Conservation (phyloP, 2,888 invertebrate genomes). For the Euzetes globulus region DNA sequence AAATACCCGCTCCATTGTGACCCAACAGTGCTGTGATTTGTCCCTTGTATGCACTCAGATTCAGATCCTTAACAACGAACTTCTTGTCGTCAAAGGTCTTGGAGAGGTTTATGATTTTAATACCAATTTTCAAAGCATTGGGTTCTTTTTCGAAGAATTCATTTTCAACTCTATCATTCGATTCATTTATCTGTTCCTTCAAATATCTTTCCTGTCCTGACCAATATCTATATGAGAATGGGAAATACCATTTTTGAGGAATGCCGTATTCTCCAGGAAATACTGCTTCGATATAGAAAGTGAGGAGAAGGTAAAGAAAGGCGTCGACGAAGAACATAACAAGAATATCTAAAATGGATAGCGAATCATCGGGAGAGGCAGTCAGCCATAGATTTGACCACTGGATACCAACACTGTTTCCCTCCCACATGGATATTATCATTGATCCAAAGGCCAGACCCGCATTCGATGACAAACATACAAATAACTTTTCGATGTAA, state of each 20-base stretch:
- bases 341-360: constrained; percentile 57
- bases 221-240: constrained; percentile 52
- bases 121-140: constrained; percentile 50
- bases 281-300: constrained; percentile 57
- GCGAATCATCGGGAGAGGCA: constrained; percentile 55
- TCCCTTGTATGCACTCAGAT: constrained; percentile 68
- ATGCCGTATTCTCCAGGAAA: constrained; percentile 56
- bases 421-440: constrained; percentile 52
- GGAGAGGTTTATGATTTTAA: constrained; percentile 54
- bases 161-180: constrained; percentile 52
- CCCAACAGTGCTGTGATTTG: constrained; percentile 80
- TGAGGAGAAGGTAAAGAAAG: constrained; percentile 51
- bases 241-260: constrained; percentile 55
- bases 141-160: constrained; percentile 54
- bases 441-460: constrained; percentile 51
- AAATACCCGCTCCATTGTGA: constrained; percentile 80
- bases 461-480: constrained; percentile 48
- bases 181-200: no score
- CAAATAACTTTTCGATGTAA: constrained; percentile 37
- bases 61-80: constrained; percentile 58
- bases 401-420: constrained; percentile 56
- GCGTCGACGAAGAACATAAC: constrained; percentile 64
- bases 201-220: constrained; percentile 48
- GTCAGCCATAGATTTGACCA: constrained; percentile 55
- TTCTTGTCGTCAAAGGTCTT: constrained; percentile 51